Conservation (phyloP, 2,113 vertebrate genomes). For the Muscicapa adusta region DNA sequence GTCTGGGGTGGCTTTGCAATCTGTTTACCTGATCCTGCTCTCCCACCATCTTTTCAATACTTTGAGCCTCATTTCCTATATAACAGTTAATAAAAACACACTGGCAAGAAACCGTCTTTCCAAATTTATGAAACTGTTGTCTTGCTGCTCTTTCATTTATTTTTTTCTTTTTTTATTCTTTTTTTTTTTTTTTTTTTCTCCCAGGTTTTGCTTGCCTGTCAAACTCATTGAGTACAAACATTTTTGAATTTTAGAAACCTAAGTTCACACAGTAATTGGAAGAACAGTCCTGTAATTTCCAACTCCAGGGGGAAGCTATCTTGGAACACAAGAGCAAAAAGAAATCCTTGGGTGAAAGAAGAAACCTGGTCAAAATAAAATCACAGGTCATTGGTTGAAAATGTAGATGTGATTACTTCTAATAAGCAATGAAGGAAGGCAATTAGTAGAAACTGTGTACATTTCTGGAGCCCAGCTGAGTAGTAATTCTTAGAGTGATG, state of each 20-base stretch:
- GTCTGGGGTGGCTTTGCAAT: conserved; percentile 43
- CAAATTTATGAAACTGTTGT: conserved; percentile 65
- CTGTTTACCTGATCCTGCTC: conserved; percentile 52
- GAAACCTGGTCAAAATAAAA: conserved; percentile 51
- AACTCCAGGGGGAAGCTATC: not conserved
- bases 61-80: conserved; percentile 73
- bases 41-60: conserved; percentile 62
- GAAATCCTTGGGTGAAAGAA: not conserved
- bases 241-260: conserved; percentile 38
- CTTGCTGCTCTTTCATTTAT: conserved; percentile 55
- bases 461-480: not conserved
- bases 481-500: not conserved
- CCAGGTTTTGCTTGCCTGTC: conserved; percentile 42
- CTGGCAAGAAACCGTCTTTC: conserved; percentile 50
- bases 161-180: not conserved
- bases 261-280: conserved; percentile 19
- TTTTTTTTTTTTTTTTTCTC: not conserved
- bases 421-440: conserved; percentile 1
- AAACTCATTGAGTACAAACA: conserved; percentile 36
- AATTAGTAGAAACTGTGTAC: not conserved
- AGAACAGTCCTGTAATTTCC: conserved; percentile 45
- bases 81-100: conserved; percentile 76
- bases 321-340: conserved; percentile 19
- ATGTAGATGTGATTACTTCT: conserved; percentile 33
- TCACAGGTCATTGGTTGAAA: conserved; percentile 55